Evolutionary conservation across 2,113 vertebrate genomes (phyloP).

Genomic region (Trinectes maculatus): DNA sequence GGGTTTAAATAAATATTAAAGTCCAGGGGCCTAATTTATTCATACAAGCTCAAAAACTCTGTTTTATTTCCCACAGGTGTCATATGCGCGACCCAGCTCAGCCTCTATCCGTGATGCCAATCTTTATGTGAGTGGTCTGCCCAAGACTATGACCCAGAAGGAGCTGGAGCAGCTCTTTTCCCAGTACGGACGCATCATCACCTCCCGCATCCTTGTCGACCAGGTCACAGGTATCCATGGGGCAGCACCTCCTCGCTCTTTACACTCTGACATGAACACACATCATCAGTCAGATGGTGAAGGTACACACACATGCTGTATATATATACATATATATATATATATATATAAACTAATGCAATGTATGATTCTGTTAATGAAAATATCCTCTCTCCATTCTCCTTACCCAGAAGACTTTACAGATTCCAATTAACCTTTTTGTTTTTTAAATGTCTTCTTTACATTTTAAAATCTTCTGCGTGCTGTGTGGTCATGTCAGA

Average conservation of each 20-base stretch:
- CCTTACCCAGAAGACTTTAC: no score
- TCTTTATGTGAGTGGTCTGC: conserved; percentile 98
- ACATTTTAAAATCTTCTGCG: no score
- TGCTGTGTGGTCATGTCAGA: background rate
- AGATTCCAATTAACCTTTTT: no score
- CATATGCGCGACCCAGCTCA: conserved; percentile 97
- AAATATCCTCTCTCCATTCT: no score
- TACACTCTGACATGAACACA: conserved; percentile 13
- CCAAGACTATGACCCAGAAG: conserved; percentile 99
- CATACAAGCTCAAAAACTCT: conserved; percentile 8
- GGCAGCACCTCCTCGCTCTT: conserved; percentile 65
- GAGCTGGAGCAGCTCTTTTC: conserved; percentile 99
- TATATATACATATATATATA: background rate
- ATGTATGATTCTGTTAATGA: no score
- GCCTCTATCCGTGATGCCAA: conserved; percentile 99
- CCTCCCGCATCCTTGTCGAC: conserved; percentile 99
- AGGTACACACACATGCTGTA: background rate
- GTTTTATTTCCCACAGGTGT: conserved; percentile 84
- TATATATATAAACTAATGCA: background rate
- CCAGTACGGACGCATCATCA: conserved; percentile 99
- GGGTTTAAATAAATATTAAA: conserved; percentile 22
- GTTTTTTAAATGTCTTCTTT: background rate
- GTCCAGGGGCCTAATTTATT: background rate
- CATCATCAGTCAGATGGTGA: background rate
- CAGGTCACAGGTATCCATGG: conserved; percentile 97